These are phyloP conservation scores for Austrolebias charrua DNA, from an alignment of 2,797 vertebrate species.

Conservation along the genomic window DNA sequence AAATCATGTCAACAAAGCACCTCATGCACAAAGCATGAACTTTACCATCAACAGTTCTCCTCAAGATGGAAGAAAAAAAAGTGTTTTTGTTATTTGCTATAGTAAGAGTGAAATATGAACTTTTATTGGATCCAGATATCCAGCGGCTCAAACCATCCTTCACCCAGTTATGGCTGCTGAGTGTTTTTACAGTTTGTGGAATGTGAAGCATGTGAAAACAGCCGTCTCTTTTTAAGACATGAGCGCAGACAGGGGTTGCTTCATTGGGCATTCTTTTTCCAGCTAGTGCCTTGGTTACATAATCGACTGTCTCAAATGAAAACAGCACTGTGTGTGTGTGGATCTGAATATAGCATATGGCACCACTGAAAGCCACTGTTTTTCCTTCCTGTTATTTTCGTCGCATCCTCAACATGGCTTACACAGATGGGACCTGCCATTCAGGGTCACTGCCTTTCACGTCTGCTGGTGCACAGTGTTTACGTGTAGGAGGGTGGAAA, in stretches of 20 bases:
- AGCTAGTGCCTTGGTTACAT: conserved; percentile 43
- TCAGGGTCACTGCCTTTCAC: conserved; percentile 23
- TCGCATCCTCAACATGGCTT: conserved; percentile 17
- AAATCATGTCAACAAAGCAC: neutral
- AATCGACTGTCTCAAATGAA: conserved; percentile 35
- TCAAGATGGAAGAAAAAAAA: neutral
- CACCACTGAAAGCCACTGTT: conserved; percentile 4
- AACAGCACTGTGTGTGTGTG: conserved; percentile 28
- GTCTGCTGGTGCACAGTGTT: conserved; percentile 31
- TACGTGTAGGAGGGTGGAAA: conserved; percentile 5
- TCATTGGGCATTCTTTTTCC: conserved; percentile 27
- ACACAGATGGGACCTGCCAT: conserved; percentile 49
- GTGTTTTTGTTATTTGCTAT: neutral
- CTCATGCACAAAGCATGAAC: neutral
- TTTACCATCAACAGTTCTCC: neutral
- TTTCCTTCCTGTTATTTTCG: conserved; percentile 29
- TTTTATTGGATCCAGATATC: conserved; percentile 10
- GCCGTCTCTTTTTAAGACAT: conserved; percentile 23
- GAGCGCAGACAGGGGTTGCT: conserved; percentile 22
- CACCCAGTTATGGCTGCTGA: conserved; percentile 2
- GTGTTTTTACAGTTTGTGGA: conserved; percentile 9
- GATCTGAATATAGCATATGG: conserved; percentile 53
- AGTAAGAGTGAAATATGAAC: neutral
- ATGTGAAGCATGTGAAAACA: conserved; percentile 39
- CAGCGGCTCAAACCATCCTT: neutral